Percentiles rank a stretch among this genome's conserved stretches.
Conservation (phyloP, 2,113 vertebrate genomes). For the Microcebus murinus region DNA sequence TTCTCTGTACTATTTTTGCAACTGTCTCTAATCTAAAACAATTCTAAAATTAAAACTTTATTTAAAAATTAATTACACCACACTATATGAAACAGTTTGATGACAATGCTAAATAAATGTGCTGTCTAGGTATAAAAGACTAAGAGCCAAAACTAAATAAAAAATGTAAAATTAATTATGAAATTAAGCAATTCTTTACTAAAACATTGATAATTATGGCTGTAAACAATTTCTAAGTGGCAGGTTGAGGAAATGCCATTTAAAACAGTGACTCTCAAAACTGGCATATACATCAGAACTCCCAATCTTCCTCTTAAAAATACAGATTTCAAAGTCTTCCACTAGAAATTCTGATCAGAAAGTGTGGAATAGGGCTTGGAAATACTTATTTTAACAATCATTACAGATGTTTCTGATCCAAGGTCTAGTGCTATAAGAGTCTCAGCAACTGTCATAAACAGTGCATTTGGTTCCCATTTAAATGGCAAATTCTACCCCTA, state of each 20-base stretch:
- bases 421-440: background rate
- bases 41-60: background rate
- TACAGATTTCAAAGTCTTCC: background rate
- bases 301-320: background rate
- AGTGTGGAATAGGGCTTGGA: background rate
- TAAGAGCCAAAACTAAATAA: background rate
- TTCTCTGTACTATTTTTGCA: background rate
- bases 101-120: background rate
- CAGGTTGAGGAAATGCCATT: background rate
- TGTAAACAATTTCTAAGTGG: background rate
- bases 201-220: background rate
- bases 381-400: background rate
- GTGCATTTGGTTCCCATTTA: background rate
- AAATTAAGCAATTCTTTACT: conserved; percentile 5
- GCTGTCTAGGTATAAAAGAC: background rate
- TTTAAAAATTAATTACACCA: background rate
- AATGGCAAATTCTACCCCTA: background rate
- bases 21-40: background rate
- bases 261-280: background rate
- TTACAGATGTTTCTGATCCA: background rate
- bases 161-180: background rate
- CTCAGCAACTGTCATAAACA: background rate
- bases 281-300: background rate
- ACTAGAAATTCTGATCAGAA: background rate
- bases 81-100: background rate